Evolutionary conservation across 1,140 invertebrate genomes (phyloP).

Genomic region (Drosophila sulfurigaster): DNA sequence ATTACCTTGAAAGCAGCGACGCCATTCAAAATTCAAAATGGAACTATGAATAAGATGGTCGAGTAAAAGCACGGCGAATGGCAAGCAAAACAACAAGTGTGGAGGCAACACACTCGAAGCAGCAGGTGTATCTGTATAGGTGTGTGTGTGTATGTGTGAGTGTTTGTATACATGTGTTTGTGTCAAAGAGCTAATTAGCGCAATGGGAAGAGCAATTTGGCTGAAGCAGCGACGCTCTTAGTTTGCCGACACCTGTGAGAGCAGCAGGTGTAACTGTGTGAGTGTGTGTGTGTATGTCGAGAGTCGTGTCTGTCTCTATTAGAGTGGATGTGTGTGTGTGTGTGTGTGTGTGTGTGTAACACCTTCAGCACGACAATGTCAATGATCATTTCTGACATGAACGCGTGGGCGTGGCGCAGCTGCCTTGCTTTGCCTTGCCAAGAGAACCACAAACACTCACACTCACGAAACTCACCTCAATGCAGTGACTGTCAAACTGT

Average conservation of each 20-base stretch:
- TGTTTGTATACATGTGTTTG: slow-evolving; percentile 17
- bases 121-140: slow-evolving; percentile 54
- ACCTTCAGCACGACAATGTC: slow-evolving; percentile 82
- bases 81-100: slow-evolving; percentile 37
- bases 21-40: slow-evolving; percentile 65
- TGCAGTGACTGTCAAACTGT: slow-evolving; percentile 61
- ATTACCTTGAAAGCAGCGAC: slow-evolving; percentile 74
- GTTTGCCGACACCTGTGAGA: slow-evolving; percentile 49
- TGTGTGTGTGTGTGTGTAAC: slow-evolving; percentile 54
- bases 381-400: slow-evolving; percentile 80
- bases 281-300: slow-evolving; percentile 6
- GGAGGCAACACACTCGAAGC: slow-evolving; percentile 40
- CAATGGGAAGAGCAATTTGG: slow-evolving; percentile 49
- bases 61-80: slow-evolving; percentile 26
- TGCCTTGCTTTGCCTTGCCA: slow-evolving; percentile 45
- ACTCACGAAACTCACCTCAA: slow-evolving; percentile 55
- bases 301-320: not conserved
- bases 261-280: slow-evolving; percentile 32
- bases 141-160: slow-evolving; percentile 1
- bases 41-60: slow-evolving; percentile 56
- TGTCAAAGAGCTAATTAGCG: slow-evolving; percentile 55
- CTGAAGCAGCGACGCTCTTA: slow-evolving; percentile 26
- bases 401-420: slow-evolving; percentile 62
- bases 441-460: slow-evolving; percentile 32
- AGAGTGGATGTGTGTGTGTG: not conserved